Base-by-base conservation (phyloP, 92 coral and sea anemone species). In the Phymanthus crucifer region DNA sequence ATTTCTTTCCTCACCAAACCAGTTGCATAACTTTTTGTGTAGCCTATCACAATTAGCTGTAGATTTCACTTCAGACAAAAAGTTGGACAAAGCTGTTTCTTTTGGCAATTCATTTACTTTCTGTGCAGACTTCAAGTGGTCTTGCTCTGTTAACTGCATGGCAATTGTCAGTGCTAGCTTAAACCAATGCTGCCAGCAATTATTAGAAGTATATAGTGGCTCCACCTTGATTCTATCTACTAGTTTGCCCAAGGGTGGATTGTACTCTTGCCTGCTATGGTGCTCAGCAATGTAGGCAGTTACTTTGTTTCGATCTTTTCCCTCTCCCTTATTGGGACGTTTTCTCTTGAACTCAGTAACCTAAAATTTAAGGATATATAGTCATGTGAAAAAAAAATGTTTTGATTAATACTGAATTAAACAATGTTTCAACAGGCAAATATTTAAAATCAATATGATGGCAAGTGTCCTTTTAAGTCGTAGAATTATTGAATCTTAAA, bases 181-280 rank as follows among this genome's bases (percentile, higher is more conserved):
- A 57, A 88, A 79, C 88, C 86, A 88, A n/a, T 85, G 75, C 33
- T 85, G 89, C 89, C 89, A 88, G 16, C 85, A 83, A 76, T 82
- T 86, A 66, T 84, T 84, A 24, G 77, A 76, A 77, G 72, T 84
- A 58, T 78, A 80, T 17, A 76, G 70, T 2, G 87, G 87, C 45
- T 87, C 87, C 29, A 87, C 70, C 65, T 68, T 77, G 10, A 76
- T 45, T 21, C 40, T 67, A 71, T 82, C 76, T 7, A 82, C 90
- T 76, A 66, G 78, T 31, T 82, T 87, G 13, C 90, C 87, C 16
- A 82, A 65, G 11, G 86, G 86, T 23, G 90, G 90, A 0, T 29
- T 36, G 81, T 75, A 87, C 48, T 82, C 87, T 47, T 87, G 87
- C 31, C 86, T 64, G 24, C 86, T 81, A 29, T 75, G 75, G 31